These are phyloP conservation scores for Silurus glanis DNA, from an alignment of 2,113 vertebrate genomes.

Conservation along the genomic window DNA sequence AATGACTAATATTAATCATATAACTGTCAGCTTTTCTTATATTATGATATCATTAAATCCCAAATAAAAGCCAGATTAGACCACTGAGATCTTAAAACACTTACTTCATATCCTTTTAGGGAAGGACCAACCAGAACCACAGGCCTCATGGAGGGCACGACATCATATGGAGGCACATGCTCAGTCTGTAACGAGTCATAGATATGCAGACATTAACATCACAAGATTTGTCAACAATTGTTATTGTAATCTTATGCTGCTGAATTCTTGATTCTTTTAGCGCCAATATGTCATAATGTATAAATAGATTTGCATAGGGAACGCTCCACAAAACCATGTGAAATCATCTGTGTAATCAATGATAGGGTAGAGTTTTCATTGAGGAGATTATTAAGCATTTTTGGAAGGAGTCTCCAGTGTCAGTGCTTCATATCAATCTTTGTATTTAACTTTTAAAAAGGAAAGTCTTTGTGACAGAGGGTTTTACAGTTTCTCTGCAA, in stretches of 20 bases:
- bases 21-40: background rate
- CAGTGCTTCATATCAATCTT: background rate
- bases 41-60: background rate
- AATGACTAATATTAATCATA: background rate
- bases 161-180: slow-evolving; percentile 89
- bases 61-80: background rate
- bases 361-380: background rate
- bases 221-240: background rate
- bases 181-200: slow-evolving; percentile 76
- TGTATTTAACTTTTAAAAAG: background rate
- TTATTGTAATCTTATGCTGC: background rate
- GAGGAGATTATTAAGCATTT: background rate
- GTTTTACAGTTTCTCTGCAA: background rate
- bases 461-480: background rate
- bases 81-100: slow-evolving; percentile 20
- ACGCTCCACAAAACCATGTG: background rate
- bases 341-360: background rate
- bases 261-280: background rate
- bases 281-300: background rate
- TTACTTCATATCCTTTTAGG: slow-evolving; percentile 94
- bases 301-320: background rate
- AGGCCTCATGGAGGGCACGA: slow-evolving; percentile 95
- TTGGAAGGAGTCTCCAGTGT: background rate
- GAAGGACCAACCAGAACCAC: slow-evolving; percentile 94
- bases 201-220: background rate